Evolutionary conservation across 2,113 vertebrate species (phyloP).

Genomic region (Aptenodytes patagonicus): DNA sequence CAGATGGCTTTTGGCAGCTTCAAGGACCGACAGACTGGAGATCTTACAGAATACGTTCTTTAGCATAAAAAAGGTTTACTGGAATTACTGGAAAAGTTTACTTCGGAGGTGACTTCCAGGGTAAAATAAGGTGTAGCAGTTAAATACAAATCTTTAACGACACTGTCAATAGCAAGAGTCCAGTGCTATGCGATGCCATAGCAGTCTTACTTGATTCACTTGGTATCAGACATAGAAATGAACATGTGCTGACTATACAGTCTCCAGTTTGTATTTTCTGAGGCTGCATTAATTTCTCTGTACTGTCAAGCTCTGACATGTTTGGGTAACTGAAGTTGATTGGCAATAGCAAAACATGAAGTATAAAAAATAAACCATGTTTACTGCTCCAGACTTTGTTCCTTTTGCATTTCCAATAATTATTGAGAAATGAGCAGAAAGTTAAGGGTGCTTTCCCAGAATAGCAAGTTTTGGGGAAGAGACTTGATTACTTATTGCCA

Average conservation of each 20-base stretch:
- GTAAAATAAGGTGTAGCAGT: neutral
- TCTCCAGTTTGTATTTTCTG: neutral
- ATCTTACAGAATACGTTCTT: neutral
- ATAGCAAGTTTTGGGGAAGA: neutral
- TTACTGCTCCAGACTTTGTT: neutral
- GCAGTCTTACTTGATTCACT: neutral
- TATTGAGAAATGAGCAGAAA: neutral
- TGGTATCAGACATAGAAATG: neutral
- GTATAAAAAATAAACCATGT: neutral
- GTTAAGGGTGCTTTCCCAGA: neutral
- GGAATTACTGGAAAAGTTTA: neutral
- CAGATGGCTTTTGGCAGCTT: neutral
- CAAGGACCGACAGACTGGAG: neutral
- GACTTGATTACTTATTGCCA: neutral
- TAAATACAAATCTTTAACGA: neutral
- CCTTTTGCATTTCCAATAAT: neutral
- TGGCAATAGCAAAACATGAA: neutral
- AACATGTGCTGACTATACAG: neutral
- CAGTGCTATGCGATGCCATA: rapidly evolving
- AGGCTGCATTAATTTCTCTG: neutral
- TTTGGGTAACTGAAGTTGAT: neutral
- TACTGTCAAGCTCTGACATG: neutral
- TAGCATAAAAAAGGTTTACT: neutral
- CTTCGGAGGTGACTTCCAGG: neutral
- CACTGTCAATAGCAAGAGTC: neutral